Percentiles rank a stretch among this genome's conserved stretches.
These are phyloP conservation scores for Passer domesticus DNA, from an alignment of 2,113 vertebrate species.

Conservation along the genomic window DNA sequence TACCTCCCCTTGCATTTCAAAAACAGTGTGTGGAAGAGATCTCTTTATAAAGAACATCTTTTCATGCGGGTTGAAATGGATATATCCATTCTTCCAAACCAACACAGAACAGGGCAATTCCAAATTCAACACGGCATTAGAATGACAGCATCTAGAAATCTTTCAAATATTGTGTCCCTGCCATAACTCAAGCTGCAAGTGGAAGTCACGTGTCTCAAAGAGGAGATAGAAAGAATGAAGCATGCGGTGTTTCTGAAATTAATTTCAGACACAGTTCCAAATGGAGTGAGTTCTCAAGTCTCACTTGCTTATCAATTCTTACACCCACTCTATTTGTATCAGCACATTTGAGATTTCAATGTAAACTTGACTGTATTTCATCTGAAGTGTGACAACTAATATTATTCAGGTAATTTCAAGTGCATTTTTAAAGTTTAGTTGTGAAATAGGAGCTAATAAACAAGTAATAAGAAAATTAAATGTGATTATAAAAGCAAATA, in stretches of 20 bases:
- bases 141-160: not conserved
- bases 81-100: not conserved
- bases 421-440: not conserved
- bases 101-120: not conserved
- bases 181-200: not conserved
- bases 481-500: not conserved
- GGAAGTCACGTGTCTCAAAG: not conserved
- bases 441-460: not conserved
- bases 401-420: not conserved
- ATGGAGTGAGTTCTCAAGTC: not conserved
- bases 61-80: not conserved
- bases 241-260: not conserved
- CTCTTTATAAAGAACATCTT: not conserved
- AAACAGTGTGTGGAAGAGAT: not conserved
- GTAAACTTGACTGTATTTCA: not conserved
- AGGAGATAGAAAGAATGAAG: not conserved
- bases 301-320: not conserved
- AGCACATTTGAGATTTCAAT: not conserved
- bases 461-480: not conserved
- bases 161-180: not conserved
- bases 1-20: not conserved
- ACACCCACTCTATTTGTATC: not conserved
- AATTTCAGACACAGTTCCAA: not conserved
- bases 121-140: not conserved
- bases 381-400: not conserved